Evolutionary conservation across 2,888 invertebrate species (phyloP).

Genomic region (Neoitamus cyanurus): DNA sequence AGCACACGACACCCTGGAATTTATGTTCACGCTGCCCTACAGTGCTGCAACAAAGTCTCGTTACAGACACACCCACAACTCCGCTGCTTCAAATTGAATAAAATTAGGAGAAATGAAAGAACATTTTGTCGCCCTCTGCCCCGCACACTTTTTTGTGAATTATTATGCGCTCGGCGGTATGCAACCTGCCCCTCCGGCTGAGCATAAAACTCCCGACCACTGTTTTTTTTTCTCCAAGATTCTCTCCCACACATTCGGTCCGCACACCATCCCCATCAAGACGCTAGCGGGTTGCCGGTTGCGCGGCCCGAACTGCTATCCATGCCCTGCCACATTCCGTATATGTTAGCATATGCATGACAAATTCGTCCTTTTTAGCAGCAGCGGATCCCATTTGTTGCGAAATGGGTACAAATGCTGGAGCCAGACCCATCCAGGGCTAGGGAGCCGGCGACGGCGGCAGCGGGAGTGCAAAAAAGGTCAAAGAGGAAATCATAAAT

Average conservation of each 20-base stretch:
- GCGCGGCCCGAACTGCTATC: background rate
- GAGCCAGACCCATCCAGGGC: background rate
- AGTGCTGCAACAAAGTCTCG: background rate
- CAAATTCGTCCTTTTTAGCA: slow-evolving; percentile 44
- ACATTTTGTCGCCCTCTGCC: slow-evolving; percentile 6
- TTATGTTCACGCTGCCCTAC: background rate
- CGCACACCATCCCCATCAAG: background rate
- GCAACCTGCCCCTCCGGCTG: background rate
- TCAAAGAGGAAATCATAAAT: slow-evolving; percentile 42
- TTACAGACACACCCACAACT: background rate
- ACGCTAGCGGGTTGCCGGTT: background rate
- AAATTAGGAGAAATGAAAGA: slow-evolving; percentile 44
- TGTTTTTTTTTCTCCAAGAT: background rate
- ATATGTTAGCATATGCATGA: slow-evolving; percentile 41
- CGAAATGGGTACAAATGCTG: slow-evolving; percentile 36
- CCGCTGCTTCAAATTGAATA: slow-evolving; percentile 29
- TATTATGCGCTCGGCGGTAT: background rate
- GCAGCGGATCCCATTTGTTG: slow-evolving; percentile 26
- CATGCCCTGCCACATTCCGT: slow-evolving; percentile 30
- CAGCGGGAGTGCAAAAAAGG: slow-evolving; percentile 6
- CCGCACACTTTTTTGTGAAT: slow-evolving; percentile 1
- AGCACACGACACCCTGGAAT: background rate
- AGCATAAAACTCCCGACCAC: background rate
- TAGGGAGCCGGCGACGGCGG: background rate
- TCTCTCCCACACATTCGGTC: background rate